A percentile compares a stretch with the other conserved stretches of the same genome.
Evolutionary conservation across 2,797 vertebrate genomes (phyloP).

Genomic region (Tangara arthus): DNA sequence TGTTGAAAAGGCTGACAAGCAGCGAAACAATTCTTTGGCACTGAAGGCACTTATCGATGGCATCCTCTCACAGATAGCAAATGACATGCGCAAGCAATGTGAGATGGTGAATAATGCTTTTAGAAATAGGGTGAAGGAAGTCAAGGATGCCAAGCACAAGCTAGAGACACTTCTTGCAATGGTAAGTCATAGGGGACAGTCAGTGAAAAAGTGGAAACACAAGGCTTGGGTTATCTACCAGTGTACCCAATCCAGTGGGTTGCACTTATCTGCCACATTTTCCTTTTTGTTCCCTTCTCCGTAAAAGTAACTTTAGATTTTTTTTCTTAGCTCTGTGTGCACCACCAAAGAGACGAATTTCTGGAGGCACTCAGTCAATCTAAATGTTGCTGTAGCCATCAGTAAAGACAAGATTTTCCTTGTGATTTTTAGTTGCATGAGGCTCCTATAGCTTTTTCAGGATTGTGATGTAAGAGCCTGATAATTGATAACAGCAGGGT

Average conservation of each 20-base stretch:
- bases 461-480: background rate
- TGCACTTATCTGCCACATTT: background rate
- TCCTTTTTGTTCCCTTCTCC: background rate
- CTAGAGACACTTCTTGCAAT: conserved; percentile 83
- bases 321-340: background rate
- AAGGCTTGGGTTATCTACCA: background rate
- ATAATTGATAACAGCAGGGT: background rate
- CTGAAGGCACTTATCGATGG: conserved; percentile 81
- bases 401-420: background rate
- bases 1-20: conserved; percentile 83
- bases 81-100: conserved; percentile 79
- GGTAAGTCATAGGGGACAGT: conserved; percentile 65
- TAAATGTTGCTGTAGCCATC: background rate
- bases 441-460: background rate
- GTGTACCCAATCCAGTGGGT: background rate
- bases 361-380: background rate
- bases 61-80: conserved; percentile 81
- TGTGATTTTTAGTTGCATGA: background rate
- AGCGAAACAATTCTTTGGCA: conserved; percentile 81
- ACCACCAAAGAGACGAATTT: background rate
- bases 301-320: background rate
- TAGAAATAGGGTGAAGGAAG: conserved; percentile 76
- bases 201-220: background rate
- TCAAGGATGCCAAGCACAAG: conserved; percentile 81
- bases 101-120: conserved; percentile 76